A percentile compares a stretch with the other conserved stretches of the same genome.
These are phyloP conservation scores for Cercopithecus petaurista DNA, from an alignment of 2,797 vertebrate species.

Conservation along the genomic window DNA sequence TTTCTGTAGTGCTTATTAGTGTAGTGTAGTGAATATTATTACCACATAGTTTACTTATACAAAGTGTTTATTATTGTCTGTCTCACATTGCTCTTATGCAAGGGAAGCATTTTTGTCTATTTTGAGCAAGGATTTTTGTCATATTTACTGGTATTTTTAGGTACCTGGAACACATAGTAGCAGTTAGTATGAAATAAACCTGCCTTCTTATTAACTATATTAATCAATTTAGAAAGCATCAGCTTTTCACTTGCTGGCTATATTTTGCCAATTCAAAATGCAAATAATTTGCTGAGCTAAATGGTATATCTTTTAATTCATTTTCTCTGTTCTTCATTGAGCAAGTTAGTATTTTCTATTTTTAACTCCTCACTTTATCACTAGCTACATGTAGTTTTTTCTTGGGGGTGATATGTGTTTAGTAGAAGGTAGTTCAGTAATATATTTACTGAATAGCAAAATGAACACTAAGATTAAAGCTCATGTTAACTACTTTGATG, in stretches of 20 bases:
- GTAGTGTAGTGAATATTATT: not conserved
- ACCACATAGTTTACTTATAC: not conserved
- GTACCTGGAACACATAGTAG: not conserved
- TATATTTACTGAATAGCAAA: not conserved
- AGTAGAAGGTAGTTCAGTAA: not conserved
- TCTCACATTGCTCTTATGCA: not conserved
- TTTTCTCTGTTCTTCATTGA: not conserved
- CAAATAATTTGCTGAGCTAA: not conserved
- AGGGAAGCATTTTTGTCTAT: not conserved
- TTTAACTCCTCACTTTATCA: not conserved
- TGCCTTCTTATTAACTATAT: not conserved
- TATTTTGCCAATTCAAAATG: conserved; percentile 6
- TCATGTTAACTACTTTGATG: not conserved
- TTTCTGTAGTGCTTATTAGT: not conserved
- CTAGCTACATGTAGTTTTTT: not conserved
- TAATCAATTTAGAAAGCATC: not conserved
- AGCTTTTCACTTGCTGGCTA: not conserved
- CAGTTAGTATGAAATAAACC: not conserved
- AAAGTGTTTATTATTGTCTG: not conserved
- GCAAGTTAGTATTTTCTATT: not conserved
- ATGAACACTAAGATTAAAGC: not conserved
- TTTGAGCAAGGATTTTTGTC: not conserved
- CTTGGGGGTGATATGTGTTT: not conserved
- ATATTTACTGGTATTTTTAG: not conserved
- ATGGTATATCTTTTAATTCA: not conserved